A percentile compares a stretch with the other conserved stretches of the same genome.
Conservation (phyloP, 2,797 vertebrate genomes). For the Enteromius unitaeniatus region DNA sequence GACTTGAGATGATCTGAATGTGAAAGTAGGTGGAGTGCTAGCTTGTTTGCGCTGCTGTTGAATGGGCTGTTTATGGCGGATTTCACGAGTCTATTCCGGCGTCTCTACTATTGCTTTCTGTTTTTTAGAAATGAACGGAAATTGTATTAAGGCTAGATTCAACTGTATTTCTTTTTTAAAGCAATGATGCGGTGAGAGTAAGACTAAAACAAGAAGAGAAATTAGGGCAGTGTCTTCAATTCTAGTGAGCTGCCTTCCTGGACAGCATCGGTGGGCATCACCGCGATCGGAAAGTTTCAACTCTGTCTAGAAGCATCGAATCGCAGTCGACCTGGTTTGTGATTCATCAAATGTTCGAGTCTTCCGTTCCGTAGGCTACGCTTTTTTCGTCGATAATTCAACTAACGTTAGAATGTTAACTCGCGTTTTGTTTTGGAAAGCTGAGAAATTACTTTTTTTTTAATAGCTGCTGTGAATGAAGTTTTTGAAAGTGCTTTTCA, state of each 20-base stretch:
- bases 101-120: background rate
- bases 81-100: background rate
- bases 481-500: background rate
- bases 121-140: background rate
- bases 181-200: background rate
- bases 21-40: conserved; percentile 37
- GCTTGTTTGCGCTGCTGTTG: conserved; percentile 30
- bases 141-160: background rate
- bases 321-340: too few species aligned
- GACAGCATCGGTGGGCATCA: background rate
- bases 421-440: background rate
- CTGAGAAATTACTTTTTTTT: background rate
- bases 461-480: background rate
- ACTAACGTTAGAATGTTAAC: background rate
- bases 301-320: background rate
- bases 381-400: background rate
- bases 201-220: background rate
- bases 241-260: conserved; percentile 19
- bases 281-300: background rate
- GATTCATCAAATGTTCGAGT: background rate
- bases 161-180: background rate
- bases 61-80: conserved; percentile 39
- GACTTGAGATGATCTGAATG: background rate
- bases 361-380: background rate
- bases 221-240: conserved; percentile 13